Evolutionary conservation across 2,888 invertebrate genomes (phyloP).

Genomic region (Agrochola lychnidis): DNA sequence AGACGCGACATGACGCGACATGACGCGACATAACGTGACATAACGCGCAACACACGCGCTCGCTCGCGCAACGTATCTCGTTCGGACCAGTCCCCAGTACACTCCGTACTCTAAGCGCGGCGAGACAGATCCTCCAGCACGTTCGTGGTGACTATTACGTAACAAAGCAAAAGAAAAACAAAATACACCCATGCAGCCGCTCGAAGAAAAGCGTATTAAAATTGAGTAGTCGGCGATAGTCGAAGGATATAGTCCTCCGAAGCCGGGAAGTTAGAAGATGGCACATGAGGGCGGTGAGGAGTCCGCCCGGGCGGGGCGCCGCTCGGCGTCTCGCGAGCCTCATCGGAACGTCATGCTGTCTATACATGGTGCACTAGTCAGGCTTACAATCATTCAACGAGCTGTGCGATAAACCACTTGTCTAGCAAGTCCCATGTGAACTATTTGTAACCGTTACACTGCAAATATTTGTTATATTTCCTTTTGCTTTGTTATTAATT

Average conservation of each 20-base stretch:
- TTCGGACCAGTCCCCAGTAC: constrained; percentile 81
- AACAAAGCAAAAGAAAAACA: constrained; percentile 90
- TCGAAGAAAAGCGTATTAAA: constrained; percentile 81
- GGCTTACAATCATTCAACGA: constrained; percentile 89
- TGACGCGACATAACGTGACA: constrained; percentile 38
- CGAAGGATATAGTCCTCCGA: constrained; percentile 77
- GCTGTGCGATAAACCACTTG: constrained; percentile 87
- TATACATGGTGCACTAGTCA: constrained; percentile 86
- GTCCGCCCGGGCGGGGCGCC: constrained; percentile 72
- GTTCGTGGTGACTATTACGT: constrained; percentile 84
- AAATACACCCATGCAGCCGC: constrained; percentile 88
- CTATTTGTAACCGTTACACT: constrained; percentile 77
- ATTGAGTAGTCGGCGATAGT: constrained; percentile 79
- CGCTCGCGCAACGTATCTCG: constrained; percentile 72
- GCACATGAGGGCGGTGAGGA: constrained; percentile 73
- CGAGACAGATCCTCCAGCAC: constrained; percentile 83
- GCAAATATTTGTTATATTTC: constrained; percentile 82
- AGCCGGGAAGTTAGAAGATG: constrained; percentile 78
- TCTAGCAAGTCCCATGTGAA: constrained; percentile 85
- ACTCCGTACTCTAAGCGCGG: constrained; percentile 80
- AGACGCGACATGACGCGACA: constrained; percentile 30
- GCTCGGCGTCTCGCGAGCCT: constrained; percentile 72
- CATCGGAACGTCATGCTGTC: constrained; percentile 80
- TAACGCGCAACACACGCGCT: constrained; percentile 53
- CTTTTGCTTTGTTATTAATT: constrained; percentile 90